Evolutionary conservation across 2,888 invertebrate species (phyloP).

Genomic region (Pristionchus entomophagus): DNA sequence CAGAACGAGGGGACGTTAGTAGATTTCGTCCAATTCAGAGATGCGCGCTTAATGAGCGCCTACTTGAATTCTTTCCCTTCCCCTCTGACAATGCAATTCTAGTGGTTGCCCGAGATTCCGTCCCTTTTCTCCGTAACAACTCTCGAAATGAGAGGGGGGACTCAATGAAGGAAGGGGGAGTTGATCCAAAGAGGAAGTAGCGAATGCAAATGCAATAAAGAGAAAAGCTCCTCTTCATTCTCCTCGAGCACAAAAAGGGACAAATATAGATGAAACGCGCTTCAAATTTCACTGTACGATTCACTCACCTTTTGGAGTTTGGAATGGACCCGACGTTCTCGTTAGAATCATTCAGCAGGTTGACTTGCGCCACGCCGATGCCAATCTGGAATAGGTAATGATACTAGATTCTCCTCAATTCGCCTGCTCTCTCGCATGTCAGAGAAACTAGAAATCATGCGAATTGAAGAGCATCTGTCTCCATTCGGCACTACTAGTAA

Average conservation of each 20-base stretch:
- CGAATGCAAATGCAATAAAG: constrained; percentile 40
- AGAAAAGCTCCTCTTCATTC: constrained; percentile 36
- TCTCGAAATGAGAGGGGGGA: constrained; percentile 28
- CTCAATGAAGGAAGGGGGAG: constrained; percentile 22
- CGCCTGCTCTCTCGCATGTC: too few relatives aligned
- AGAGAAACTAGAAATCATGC: too few relatives aligned
- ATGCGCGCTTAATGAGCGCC: constrained; percentile 29
- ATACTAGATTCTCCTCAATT: too few relatives aligned
- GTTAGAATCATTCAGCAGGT: constrained; percentile 48
- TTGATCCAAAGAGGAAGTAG: constrained; percentile 43
- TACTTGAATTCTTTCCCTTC: constrained; percentile 23
- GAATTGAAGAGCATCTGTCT: too few relatives aligned
- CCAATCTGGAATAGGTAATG: too few relatives aligned
- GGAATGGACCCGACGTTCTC: constrained; percentile 46
- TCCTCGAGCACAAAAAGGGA: neutral
- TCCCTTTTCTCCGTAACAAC: neutral
- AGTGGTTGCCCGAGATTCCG: constrained; percentile 7
- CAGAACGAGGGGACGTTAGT: too few relatives aligned
- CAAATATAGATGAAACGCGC: neutral
- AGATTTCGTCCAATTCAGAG: too few relatives aligned
- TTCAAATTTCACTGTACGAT: neutral
- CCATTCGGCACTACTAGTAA: too few relatives aligned
- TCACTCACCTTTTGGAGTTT: constrained; percentile 13
- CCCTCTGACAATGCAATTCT: neutral
- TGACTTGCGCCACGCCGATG: constrained; percentile 38